Percentiles rank a stretch among this genome's conserved stretches.
These are phyloP conservation scores for Huso huso DNA, from an alignment of 2,797 vertebrate species.

Conservation along the genomic window DNA sequence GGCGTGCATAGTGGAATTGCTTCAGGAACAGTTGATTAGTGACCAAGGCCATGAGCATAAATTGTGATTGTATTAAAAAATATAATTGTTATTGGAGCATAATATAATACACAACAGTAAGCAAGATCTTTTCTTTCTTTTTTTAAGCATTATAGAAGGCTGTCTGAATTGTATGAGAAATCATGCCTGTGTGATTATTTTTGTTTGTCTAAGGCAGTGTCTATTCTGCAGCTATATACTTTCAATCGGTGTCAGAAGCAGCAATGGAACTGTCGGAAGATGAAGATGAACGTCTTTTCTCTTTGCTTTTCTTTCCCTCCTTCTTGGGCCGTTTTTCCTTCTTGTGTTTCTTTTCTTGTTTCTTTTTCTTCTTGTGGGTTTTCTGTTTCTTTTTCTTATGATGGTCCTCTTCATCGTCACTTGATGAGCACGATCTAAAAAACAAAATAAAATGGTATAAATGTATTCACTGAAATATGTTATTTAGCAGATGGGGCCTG, in stretches of 20 bases:
- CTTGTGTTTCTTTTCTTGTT: slow-evolving; percentile 62
- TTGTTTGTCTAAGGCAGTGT: too few relatives aligned
- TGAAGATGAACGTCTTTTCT: slow-evolving; percentile 41
- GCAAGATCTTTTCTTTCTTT: slow-evolving; percentile 7
- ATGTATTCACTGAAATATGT: not conserved
- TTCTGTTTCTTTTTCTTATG: slow-evolving; percentile 69
- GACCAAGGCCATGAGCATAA: too few relatives aligned
- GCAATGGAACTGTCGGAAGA: slow-evolving; percentile 32
- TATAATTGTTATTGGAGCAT: not conserved
- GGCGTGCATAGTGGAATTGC: too few relatives aligned
- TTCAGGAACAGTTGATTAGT: too few relatives aligned
- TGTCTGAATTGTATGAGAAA: too few relatives aligned
- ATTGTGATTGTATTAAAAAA: too few relatives aligned
- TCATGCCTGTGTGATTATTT: too few relatives aligned
- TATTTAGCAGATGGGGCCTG: slow-evolving; percentile 6
- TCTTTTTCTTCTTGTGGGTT: slow-evolving; percentile 65
- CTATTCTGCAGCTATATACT: too few relatives aligned
- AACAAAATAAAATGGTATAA: slow-evolving; percentile 7
- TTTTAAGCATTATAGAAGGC: too few relatives aligned
- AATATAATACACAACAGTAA: not conserved
- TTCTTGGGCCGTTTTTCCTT: slow-evolving; percentile 63
- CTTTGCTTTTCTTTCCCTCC: slow-evolving; percentile 31
- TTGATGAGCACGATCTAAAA: slow-evolving; percentile 58
- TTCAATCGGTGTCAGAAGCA: slow-evolving; percentile 58
- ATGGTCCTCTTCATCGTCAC: slow-evolving; percentile 54